Evolutionary conservation across 1,140 invertebrate genomes (phyloP).

Genomic region (Drosophila parabipectinata): DNA sequence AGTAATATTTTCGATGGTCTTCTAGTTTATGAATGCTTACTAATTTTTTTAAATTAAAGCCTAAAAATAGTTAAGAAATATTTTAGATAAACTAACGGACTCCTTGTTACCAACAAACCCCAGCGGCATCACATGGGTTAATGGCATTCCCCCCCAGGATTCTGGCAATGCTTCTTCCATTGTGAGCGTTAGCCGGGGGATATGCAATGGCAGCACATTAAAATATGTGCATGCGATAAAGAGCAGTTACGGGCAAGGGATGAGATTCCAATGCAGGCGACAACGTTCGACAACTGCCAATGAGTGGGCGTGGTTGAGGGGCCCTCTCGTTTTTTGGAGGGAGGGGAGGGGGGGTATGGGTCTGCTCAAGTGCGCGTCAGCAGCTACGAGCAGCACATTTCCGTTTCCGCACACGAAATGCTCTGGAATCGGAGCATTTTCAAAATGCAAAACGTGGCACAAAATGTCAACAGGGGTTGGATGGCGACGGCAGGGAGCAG

Average conservation of each 20-base stretch:
- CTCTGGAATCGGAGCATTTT: constrained; percentile 77
- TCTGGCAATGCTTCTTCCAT: constrained; percentile 34
- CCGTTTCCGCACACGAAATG: constrained; percentile 79
- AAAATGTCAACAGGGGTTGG: constrained; percentile 67
- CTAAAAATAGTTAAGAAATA: too few species aligned
- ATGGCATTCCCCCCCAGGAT: constrained; percentile 6
- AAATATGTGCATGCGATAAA: constrained; percentile 62
- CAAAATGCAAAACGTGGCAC: constrained; percentile 77
- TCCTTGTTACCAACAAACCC: background rate
- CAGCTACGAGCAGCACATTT: constrained; percentile 72
- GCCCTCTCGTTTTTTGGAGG: constrained; percentile 6
- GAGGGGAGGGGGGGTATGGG: constrained; percentile 2
- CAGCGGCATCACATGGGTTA: constrained; percentile 6
- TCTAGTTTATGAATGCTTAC: background rate
- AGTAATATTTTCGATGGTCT: background rate
- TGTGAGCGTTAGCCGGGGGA: constrained; percentile 31
- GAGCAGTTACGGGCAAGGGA: background rate
- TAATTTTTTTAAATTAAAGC: too few species aligned
- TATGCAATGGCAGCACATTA: constrained; percentile 72
- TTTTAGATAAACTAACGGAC: too few species aligned
- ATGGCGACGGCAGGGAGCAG: background rate
- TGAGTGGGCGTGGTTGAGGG: constrained; percentile 32
- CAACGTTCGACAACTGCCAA: constrained; percentile 74
- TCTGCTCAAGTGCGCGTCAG: constrained; percentile 63
- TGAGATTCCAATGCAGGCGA: constrained; percentile 39